Percentiles rank a stretch among this genome's conserved stretches.
Conservation (phyloP, 2,113 vertebrate genomes). For the Phrynosoma blainvillii region DNA sequence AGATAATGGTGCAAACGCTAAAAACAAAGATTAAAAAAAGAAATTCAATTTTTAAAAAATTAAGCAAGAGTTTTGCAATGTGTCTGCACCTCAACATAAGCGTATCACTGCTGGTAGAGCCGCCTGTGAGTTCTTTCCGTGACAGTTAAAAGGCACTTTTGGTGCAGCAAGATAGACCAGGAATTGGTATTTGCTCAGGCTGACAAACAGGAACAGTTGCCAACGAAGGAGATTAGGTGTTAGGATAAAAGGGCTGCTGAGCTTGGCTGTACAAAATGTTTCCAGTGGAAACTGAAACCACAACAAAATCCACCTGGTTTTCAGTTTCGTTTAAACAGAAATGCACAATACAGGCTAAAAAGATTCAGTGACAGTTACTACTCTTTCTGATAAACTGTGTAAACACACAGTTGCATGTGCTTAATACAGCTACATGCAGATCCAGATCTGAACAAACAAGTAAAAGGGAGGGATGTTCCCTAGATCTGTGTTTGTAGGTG, state of each 20-base stretch:
- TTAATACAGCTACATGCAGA: neutral
- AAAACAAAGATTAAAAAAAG: neutral
- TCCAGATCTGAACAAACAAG: neutral
- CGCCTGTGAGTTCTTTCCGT: neutral
- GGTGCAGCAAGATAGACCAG: neutral
- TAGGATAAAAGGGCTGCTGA: conserved; percentile 34
- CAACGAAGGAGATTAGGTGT: conserved; percentile 52
- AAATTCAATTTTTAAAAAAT: neutral
- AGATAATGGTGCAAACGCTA: neutral
- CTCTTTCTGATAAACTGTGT: neutral
- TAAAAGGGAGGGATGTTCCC: neutral
- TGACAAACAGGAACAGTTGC: conserved; percentile 31
- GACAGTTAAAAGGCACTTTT: too few relatives aligned
- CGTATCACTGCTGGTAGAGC: neutral
- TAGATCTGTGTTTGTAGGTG: neutral
- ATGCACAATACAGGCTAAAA: neutral
- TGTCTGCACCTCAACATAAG: neutral
- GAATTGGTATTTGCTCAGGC: conserved; percentile 1
- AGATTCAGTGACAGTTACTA: neutral
- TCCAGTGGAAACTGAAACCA: conserved; percentile 26
- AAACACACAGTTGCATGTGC: neutral
- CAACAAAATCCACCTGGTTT: conserved; percentile 17
- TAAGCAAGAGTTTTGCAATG: neutral
- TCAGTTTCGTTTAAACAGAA: conserved; percentile 22
- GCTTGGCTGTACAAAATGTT: conserved; percentile 21